Evolutionary conservation across 2,888 invertebrate species (phyloP), one percentile per base, ranked within the genome.

Genomic region (Subacronicta megacephala): DNA sequence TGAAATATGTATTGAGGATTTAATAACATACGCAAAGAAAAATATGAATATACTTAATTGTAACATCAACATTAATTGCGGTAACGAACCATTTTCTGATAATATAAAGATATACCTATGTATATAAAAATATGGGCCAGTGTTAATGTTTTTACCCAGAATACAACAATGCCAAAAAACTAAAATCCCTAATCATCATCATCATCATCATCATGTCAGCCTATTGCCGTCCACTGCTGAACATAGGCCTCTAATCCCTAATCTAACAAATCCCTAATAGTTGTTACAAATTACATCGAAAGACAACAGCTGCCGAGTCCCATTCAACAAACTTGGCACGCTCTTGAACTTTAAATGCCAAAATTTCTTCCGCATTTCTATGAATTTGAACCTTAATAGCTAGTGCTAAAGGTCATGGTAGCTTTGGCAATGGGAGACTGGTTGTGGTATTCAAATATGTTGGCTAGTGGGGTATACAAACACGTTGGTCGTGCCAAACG

Each of bases 401-500:
- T 51, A 5, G 26, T 5, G 40, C 57, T 81, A 81, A 72, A 70
- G 56, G 46, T 62, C 51, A 56, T 38, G 13, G 12, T 61, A n/a
- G 6, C 12, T 68, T 54, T 65, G 61, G 56, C 57, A 58, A 38
- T 59, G 51, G 60, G 44, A 56, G 1, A 42, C 16, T 29, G 41
- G 50, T 54, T 57, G 72, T 69, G 50, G 55, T 62, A 70, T 71
- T 66, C 55, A 62, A 69, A 80, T 73, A 72, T 75, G 67, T 80
- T 80, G 77, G 77, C 78, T 67, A 72, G 66, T 50, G 56, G 64
- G 62, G 66, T 58, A 65, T 72, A 73, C 71, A 79, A 81, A 83
- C 78, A 79, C 29, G 52, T 49, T 55, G 56, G 46, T 37, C 38
- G 75, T 88, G 89, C 89, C 89, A 90, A 87, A 77, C 66, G 68